Evolutionary conservation across 23 tunicate species (phyloP).

Genomic region (Halocynthia roretzi): DNA sequence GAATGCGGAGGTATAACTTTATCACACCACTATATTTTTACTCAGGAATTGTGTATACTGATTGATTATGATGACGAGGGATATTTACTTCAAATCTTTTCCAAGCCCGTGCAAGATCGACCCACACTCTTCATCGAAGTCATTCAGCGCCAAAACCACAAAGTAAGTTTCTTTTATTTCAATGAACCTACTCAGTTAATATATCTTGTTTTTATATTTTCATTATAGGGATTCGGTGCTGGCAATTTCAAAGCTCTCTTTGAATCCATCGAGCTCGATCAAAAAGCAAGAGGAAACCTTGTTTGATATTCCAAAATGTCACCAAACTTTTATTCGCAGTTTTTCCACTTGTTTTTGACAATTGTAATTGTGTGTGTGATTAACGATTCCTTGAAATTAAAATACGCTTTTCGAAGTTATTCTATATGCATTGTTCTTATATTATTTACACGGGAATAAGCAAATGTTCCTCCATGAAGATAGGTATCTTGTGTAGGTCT

Average conservation of each 20-base stretch:
- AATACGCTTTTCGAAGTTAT: too few species aligned
- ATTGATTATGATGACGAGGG: constrained; percentile 96
- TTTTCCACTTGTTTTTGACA: too few species aligned
- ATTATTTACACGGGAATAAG: too few species aligned
- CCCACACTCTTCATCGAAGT: constrained; percentile 94
- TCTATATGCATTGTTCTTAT: too few species aligned
- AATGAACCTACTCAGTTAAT: background rate
- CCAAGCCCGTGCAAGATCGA: constrained; percentile 96
- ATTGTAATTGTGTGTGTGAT: too few species aligned
- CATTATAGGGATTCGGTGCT: constrained; percentile 90
- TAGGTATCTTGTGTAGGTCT: too few species aligned
- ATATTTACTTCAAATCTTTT: constrained; percentile 87
- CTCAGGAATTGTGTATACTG: constrained; percentile 64
- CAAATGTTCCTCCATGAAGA: too few species aligned
- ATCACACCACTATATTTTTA: background rate
- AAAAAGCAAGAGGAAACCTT: constrained; percentile 83
- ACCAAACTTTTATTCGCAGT: too few species aligned
- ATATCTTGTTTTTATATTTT: background rate
- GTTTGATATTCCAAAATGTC: too few species aligned
- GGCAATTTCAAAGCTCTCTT: constrained; percentile 94
- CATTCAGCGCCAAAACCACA: constrained; percentile 86
- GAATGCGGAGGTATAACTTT: background rate
- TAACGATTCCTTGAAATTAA: too few species aligned
- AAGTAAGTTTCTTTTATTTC: constrained; percentile 30
- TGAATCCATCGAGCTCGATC: constrained; percentile 92